Base-by-base conservation (phyloP, 1,140 invertebrate genomes). In the Lanistes nyassanus region DNA sequence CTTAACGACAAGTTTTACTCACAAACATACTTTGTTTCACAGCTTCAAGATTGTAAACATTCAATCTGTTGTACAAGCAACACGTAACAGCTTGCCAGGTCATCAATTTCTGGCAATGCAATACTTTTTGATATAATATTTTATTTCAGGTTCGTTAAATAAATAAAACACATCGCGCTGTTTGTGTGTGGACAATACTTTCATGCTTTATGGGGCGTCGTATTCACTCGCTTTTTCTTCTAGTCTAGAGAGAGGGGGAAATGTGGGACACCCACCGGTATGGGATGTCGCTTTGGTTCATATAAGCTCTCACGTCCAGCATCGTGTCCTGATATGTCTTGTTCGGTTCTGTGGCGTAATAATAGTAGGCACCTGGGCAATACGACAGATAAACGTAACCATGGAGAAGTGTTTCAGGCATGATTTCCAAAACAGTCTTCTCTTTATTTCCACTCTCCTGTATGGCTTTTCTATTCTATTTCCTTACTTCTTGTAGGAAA, bases 281-380 rank as follows among this genome's bases (percentile, higher is more conserved):
- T 3, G 83, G 83, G 70, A 84, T 79, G 21, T 66, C 72, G 6
- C 47, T 66, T 31, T 68, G 37, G 23, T 78, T 60, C 19, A 68
- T 71, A 47, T 82, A 79, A 39, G 23, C 65, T 51, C 56, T 75
- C 5, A 79, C 69, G 39, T 83, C 80, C 5, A 80, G n/a, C 29
- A 85, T 74, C 1, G 84, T 85, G 39, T 79, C 77, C 67, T 85
- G 79, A 51, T 85, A 85, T 29, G 58, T 83, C 71, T 81, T 82
- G 56, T 77, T 62, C 9, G 51, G 53, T 51, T 85, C 84, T 16
- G 81, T 83, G 11, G 82, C 73, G 75, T 84, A 85, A 62, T 84
- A 85, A 42, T 85, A 85, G 66, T 83, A 85, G 16, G 81, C 84
- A 16, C 84, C 82, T 85, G 70, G 2, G 53, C 51, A 47, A 37